These are phyloP conservation scores for Mamestra brassicae DNA, from an alignment of 2,888 invertebrate species.

Conservation along the genomic window DNA sequence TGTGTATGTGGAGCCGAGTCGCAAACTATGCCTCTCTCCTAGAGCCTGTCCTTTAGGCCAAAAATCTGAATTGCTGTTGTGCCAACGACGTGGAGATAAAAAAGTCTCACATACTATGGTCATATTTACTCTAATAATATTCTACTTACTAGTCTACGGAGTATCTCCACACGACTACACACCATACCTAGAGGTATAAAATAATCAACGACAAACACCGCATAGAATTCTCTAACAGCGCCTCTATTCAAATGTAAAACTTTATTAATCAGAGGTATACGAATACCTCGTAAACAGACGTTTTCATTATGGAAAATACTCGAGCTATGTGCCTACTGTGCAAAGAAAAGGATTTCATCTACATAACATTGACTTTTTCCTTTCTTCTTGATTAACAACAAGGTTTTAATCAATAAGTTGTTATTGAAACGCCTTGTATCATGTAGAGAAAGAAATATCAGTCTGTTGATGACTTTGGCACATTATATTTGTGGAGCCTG, in stretches of 20 bases:
- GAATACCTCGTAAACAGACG: not conserved
- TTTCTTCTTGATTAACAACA: not conserved
- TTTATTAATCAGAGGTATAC: not conserved
- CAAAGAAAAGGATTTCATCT: not conserved
- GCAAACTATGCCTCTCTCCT: too few relatives aligned
- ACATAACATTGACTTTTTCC: not conserved
- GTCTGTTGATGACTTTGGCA: too few relatives aligned
- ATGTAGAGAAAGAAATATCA: too few relatives aligned
- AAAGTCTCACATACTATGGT: too few relatives aligned
- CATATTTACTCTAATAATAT: not conserved
- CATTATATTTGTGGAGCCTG: too few relatives aligned
- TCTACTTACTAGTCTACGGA: not conserved
- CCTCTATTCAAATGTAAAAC: slow-evolving; percentile 26
- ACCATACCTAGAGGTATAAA: not conserved
- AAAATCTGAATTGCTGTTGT: too few relatives aligned
- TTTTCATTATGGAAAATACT: slow-evolving; percentile 11
- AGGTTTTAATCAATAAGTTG: too few relatives aligned
- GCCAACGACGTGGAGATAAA: too few relatives aligned
- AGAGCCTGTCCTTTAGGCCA: too few relatives aligned
- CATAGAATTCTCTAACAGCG: slow-evolving; percentile 2
- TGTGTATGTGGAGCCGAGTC: too few relatives aligned
- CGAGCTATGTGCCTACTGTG: not conserved
- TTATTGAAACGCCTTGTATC: too few relatives aligned
- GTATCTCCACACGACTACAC: not conserved
- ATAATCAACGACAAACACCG: not conserved